phyloP scores from a whole-genome alignment of 2,888 invertebrate genomes.

The Amblyteles armatorius region DNA sequence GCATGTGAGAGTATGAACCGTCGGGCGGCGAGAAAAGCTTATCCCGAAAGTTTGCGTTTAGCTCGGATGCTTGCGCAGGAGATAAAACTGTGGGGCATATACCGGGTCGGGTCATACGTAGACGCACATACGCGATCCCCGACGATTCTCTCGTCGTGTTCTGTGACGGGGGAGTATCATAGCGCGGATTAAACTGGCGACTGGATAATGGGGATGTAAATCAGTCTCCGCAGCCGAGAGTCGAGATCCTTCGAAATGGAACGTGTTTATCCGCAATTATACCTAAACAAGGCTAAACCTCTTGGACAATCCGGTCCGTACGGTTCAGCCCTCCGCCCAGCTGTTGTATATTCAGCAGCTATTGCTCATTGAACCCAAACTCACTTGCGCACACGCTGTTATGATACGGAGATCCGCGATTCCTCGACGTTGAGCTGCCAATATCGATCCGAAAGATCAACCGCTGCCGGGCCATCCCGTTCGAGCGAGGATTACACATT shows the following conservation, averaged over 20 bases:
- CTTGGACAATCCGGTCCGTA: background rate
- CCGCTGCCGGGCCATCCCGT: background rate
- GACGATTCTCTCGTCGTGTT: background rate
- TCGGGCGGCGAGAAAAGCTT: conserved; percentile 1
- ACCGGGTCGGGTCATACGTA: background rate
- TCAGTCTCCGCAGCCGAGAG: background rate
- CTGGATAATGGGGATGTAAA: background rate
- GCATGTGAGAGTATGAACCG: conserved; percentile 4
- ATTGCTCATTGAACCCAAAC: conserved; percentile 4
- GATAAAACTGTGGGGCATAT: background rate
- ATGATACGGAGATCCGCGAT: background rate
- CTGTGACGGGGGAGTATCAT: background rate
- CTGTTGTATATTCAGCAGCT: background rate
- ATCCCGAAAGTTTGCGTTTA: conserved; percentile 11
- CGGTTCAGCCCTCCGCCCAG: background rate
- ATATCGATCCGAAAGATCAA: conserved; percentile 41
- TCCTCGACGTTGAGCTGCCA: background rate
- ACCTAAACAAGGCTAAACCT: background rate
- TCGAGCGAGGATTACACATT: conserved; percentile 43
- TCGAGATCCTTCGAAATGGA: background rate
- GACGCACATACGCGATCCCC: background rate
- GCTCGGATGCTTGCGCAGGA: background rate
- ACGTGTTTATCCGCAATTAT: background rate
- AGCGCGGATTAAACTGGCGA: background rate
- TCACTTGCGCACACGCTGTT: background rate